Base-by-base conservation (phyloP, 30 jellyfish, hydroid and myxozoan species). In the Catostylus mosaicus region DNA sequence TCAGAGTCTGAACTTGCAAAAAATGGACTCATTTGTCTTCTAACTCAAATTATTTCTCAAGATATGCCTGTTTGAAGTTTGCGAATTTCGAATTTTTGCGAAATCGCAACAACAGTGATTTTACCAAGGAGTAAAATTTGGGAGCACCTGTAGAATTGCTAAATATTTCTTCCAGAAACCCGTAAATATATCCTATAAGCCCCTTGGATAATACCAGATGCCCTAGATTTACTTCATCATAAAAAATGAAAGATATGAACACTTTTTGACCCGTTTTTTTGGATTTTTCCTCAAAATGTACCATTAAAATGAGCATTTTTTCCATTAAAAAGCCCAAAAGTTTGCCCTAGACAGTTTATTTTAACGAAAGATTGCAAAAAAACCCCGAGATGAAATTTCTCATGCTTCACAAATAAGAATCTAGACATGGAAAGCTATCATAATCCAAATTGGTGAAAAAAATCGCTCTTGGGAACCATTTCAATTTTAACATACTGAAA, bases 11-110 rank as follows among this genome's bases (percentile, higher is more conserved):
- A 5, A 5, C 70, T 57, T 8, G 9, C 43, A 22, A 23, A 62
- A 16, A 62, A 23, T 62, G 74, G 74, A 14, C 74, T 62, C 74
- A 62, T 62, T 62, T 62, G 74, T 62, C 74, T 62, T 30, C 74
- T 7, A 29, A 19, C 74, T 62, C 74, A 7, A 62, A 62, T 3
- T 62, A 30, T 19, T 9, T 23, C 43, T 30, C 74, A 62, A 62
- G 74, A 23, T 16, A 62, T 23, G 24, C 32, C 74, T 30, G 24
- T 62, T 62, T 62, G 40, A 62, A 23, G 74, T 62, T 62, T 19
- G 0, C 24, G 43, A 62, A 62, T 62, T 62, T 30, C 9, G 74
- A 23, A 62, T 9, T 30, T 62, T 62, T 4, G 43, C 43, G 61
- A 47, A 47, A 20, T 47, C 61, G 18, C 61, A 20, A 12, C 61